Percentiles rank a stretch among this genome's conserved stretches.
These are phyloP conservation scores for Synergus laeviventris DNA, from an alignment of 2,888 invertebrate genomes.

Conservation along the genomic window DNA sequence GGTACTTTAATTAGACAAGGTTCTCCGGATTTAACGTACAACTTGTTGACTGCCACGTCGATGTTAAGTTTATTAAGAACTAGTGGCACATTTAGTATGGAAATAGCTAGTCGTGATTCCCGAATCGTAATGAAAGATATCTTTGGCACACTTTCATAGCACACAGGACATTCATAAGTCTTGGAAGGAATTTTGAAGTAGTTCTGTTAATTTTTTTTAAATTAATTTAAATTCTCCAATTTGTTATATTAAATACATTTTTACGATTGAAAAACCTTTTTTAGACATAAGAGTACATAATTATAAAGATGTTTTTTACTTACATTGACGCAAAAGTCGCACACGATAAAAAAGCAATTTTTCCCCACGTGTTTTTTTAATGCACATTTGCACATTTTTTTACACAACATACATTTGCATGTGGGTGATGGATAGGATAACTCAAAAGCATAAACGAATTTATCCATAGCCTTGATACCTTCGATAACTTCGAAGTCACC, in stretches of 20 bases:
- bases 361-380: not conserved
- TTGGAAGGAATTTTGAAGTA: not conserved
- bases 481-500: not conserved
- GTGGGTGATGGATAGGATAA: not conserved
- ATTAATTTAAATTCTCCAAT: not conserved
- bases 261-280: not conserved
- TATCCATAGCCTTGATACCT: not conserved
- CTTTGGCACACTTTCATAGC: not conserved
- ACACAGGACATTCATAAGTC: not conserved
- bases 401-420: not conserved
- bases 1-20: not conserved
- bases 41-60: not conserved
- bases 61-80: not conserved
- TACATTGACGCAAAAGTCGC: not conserved
- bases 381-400: too few species aligned
- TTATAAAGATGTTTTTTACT: not conserved
- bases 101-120: not conserved
- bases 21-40: not conserved
- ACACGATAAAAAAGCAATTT: not conserved
- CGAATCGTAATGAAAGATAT: not conserved
- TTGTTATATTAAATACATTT: not conserved
- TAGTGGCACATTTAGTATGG: not conserved
- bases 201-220: not conserved
- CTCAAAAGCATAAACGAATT: slow-evolving; percentile 13
- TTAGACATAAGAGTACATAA: too few species aligned